phyloP scores from a whole-genome alignment of 1,140 invertebrate species.

The Sarcophaga bullata region DNA sequence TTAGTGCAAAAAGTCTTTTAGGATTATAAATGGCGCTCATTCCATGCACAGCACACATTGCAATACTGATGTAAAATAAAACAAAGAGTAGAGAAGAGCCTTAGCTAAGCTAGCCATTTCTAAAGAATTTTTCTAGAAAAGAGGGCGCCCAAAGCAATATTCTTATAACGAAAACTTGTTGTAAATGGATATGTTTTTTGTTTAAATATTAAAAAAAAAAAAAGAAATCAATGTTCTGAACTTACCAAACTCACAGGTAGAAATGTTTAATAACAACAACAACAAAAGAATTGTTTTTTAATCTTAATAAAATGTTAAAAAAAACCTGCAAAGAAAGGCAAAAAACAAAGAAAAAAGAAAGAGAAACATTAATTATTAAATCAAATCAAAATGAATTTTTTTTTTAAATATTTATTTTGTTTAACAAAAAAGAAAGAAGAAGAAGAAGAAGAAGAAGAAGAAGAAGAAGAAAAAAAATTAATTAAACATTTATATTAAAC shows the following conservation, averaged over 20 bases:
- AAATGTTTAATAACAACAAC: constrained; percentile 10
- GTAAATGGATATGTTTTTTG: background rate
- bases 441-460: background rate
- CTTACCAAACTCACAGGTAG: constrained; percentile 33
- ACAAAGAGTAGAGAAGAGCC: too few relatives aligned
- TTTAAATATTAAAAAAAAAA: background rate
- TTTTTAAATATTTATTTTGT: too few relatives aligned
- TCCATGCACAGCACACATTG: too few relatives aligned
- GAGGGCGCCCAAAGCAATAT: too few relatives aligned
- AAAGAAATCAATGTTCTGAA: background rate
- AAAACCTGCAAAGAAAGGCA: constrained; percentile 6
- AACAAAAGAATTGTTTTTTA: constrained; percentile 9
- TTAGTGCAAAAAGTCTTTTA: too few relatives aligned
- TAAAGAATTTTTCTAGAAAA: too few relatives aligned
- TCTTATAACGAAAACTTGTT: background rate
- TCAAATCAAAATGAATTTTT: background rate
- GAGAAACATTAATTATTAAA: constrained; percentile 10
- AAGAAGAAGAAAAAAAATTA: background rate
- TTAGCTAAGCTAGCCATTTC: too few relatives aligned
- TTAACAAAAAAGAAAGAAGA: background rate
- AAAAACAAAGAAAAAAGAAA: too few relatives aligned
- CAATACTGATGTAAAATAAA: too few relatives aligned
- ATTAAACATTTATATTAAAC: too few relatives aligned
- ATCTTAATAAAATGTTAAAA: constrained; percentile 8
- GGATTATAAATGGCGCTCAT: too few relatives aligned